Evolutionary conservation across 92 coral and sea anemone genomes (phyloP).

Genomic region (Diadumene lineata): DNA sequence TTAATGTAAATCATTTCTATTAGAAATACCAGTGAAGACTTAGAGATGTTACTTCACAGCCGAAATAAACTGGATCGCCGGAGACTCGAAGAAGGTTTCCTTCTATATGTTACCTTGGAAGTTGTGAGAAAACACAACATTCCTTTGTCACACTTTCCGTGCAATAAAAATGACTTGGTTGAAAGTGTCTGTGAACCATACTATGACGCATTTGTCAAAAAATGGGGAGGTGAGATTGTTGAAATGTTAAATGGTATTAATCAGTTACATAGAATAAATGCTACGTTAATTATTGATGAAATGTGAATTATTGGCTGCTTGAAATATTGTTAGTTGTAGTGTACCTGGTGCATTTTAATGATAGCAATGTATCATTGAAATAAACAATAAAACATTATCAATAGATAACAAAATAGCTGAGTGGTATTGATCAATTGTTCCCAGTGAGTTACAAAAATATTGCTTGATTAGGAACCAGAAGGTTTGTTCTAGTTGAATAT

Average conservation of each 20-base stretch:
- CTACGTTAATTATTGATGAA: background rate
- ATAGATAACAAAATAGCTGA: background rate
- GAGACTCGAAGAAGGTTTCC: constrained; percentile 3
- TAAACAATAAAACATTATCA: background rate
- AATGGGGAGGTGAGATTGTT: constrained; percentile 10
- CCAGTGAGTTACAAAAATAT: too few relatives aligned
- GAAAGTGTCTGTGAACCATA: background rate
- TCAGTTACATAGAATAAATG: background rate
- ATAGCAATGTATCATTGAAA: background rate
- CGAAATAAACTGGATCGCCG: background rate
- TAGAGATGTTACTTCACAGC: background rate
- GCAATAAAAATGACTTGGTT: background rate
- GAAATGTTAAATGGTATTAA: background rate
- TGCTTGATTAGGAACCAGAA: background rate
- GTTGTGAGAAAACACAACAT: background rate
- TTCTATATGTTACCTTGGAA: background rate
- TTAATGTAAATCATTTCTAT: too few relatives aligned
- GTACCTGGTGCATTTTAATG: background rate
- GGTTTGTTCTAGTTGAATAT: background rate
- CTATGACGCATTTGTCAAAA: background rate
- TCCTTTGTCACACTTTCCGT: background rate
- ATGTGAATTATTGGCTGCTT: background rate
- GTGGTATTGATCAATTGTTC: too few relatives aligned
- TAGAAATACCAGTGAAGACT: background rate
- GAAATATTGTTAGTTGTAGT: background rate